Evolutionary conservation across 1,140 invertebrate species (phyloP), one percentile per base, ranked within the genome.

Genomic region (Leptopilina boulardi): DNA sequence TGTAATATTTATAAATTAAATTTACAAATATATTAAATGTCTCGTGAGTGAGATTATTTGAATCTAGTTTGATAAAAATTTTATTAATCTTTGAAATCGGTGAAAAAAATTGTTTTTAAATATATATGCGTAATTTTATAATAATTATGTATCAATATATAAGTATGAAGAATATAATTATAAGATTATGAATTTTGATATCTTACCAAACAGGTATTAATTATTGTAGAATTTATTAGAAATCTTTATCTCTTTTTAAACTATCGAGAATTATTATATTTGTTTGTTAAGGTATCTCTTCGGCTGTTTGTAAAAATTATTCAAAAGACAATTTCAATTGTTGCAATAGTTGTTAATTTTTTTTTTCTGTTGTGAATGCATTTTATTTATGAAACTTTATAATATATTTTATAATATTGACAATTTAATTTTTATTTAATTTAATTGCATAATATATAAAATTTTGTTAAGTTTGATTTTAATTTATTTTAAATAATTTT

Each of bases 141-240:
- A n/a, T n/a, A n/a, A n/a, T n/a, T n/a, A n/a, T n/a, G n/a, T n/a
- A n/a, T n/a, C n/a, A n/a, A n/a, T n/a, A n/a, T n/a, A n/a, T n/a
- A n/a, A n/a, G n/a, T n/a, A n/a, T n/a, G n/a, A n/a, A n/a, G n/a
- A n/a, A n/a, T n/a, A n/a, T n/a, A 71, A 21, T 72, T 54, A 13
- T 71, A 13, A 13, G 34, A 74, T 54, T 23, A 21, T 74, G n/a
- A 56, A 9, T 30, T 70, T 23, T 70, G 86, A 85, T 87, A 82
- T 85, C 85, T 85, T 87, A 72, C 85, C 84, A 82, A 82, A 74
- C 81, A 81, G 84, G 84, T 87, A 87, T 88, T 88, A 86, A 81
- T 75, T 77, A 77, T 73, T 66, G 15, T 54, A 75, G 11, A n/a
- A 51, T 51, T 51, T 51, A 44, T 44, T 44, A 44, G 42, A 44